phyloP scores from a whole-genome alignment of 1,140 invertebrate genomes.

The Zophobas atratus region DNA sequence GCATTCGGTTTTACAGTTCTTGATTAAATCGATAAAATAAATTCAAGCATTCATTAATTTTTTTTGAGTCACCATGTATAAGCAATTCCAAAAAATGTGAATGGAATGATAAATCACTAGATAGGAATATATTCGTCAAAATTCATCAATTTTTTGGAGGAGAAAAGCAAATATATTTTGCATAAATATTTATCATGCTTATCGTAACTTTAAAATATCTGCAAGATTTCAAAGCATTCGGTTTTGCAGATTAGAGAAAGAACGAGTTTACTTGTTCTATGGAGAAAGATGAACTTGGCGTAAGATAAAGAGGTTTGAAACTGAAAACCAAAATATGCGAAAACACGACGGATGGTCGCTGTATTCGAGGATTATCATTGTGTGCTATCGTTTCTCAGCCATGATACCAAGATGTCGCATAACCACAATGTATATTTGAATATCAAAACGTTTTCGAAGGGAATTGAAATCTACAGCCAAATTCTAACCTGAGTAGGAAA shows the following conservation, averaged over 20 bases:
- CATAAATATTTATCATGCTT: constrained; percentile 71
- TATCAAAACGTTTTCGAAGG: constrained; percentile 78
- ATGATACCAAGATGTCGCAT: constrained; percentile 72
- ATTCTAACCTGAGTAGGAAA: constrained; percentile 68
- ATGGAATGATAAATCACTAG: too few species aligned
- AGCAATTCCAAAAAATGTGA: too few species aligned
- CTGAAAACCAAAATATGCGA: constrained; percentile 82
- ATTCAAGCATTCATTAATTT: too few species aligned
- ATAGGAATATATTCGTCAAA: too few species aligned
- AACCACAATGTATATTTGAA: constrained; percentile 86
- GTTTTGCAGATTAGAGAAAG: constrained; percentile 82
- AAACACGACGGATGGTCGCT: constrained; percentile 84
- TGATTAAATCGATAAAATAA: too few species aligned
- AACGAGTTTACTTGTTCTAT: constrained; percentile 67
- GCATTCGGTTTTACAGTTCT: too few species aligned
- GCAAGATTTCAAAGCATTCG: constrained; percentile 59
- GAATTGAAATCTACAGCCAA: constrained; percentile 80
- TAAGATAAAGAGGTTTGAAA: constrained; percentile 68
- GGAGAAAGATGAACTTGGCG: too few species aligned
- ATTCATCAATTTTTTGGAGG: too few species aligned
- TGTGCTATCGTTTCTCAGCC: too few species aligned
- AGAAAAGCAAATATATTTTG: constrained; percentile 79
- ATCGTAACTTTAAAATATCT: constrained; percentile 70
- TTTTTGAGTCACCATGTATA: too few species aligned
- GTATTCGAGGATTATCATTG: too few species aligned